Evolutionary conservation across 37 sponge, comb jelly and placozoan genomes (phyloP).

Genomic region (Amphimedon queenslandica): DNA sequence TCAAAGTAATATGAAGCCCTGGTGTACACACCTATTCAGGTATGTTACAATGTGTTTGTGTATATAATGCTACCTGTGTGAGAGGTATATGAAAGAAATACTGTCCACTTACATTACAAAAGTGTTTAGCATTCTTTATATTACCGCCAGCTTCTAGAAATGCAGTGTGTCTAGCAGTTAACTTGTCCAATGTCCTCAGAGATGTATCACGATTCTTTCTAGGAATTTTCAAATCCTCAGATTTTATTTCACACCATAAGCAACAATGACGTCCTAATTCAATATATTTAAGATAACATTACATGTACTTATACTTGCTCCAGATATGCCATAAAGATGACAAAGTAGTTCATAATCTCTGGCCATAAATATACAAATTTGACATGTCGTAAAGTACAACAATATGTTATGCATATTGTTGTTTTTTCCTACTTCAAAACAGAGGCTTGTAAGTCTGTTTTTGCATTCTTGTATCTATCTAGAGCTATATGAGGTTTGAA

Average conservation of each 20-base stretch:
- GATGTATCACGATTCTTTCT: neutral
- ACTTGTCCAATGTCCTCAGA: too few relatives aligned
- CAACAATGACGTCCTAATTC: conserved; percentile 53
- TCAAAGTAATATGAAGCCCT: too few relatives aligned
- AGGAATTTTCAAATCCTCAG: conserved; percentile 5
- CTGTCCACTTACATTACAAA: conserved; percentile 16
- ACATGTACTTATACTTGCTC: too few relatives aligned
- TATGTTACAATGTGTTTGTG: neutral
- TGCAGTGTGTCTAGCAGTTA: too few relatives aligned
- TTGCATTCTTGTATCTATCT: too few relatives aligned
- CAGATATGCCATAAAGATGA: too few relatives aligned
- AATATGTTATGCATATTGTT: neutral
- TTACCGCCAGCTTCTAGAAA: too few relatives aligned
- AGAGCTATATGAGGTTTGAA: too few relatives aligned
- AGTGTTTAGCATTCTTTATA: conserved; percentile 21
- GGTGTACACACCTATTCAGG: conserved; percentile 36
- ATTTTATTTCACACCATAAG: conserved; percentile 26
- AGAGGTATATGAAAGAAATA: conserved; percentile 4
- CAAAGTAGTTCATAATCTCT: too few relatives aligned
- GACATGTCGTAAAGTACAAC: conserved; percentile 12
- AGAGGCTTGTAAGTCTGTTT: too few relatives aligned
- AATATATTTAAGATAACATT: too few relatives aligned
- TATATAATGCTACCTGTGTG: conserved; percentile 5
- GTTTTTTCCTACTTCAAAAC: neutral
- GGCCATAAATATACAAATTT: conserved; percentile 9